A percentile compares a stretch with the other conserved stretches of the same genome.
phyloP scores from a whole-genome alignment of 2,888 invertebrate genomes.

The Sepiola atlantica region DNA sequence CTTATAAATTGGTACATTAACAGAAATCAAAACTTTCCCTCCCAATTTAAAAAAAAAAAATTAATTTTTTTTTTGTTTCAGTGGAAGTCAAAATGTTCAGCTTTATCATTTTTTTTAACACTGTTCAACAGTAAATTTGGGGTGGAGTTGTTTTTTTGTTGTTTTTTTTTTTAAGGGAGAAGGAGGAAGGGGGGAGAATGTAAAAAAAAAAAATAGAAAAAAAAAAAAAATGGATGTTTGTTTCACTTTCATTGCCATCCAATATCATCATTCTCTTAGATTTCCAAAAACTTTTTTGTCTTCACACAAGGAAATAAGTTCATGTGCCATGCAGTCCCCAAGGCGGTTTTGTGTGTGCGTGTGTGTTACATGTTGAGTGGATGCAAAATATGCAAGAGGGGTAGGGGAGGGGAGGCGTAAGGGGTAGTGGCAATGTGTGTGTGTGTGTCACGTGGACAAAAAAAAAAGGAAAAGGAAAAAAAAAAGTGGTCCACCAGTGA shows the following conservation, averaged over 20 bases:
- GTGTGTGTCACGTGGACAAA: background rate
- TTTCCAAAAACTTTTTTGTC: slow-evolving; percentile 32
- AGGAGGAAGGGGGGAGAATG: no score
- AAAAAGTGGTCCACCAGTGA: background rate
- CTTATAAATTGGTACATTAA: slow-evolving; percentile 32
- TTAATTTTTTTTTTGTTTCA: background rate
- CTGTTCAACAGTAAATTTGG: background rate
- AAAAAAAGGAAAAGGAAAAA: background rate
- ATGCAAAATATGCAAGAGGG: background rate
- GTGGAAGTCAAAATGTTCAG: background rate
- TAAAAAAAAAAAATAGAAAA: no score
- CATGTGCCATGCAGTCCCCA: slow-evolving; percentile 2
- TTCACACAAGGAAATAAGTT: slow-evolving; percentile 24
- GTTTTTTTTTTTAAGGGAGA: no score
- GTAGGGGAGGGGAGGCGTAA: background rate
- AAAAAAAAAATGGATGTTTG: background rate
- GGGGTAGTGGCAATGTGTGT: background rate
- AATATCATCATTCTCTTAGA: background rate
- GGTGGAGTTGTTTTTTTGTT: no score
- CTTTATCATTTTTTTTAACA: background rate
- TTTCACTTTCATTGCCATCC: background rate
- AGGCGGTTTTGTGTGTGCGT: background rate
- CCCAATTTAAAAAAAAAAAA: slow-evolving; percentile 10
- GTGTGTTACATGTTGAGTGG: background rate
- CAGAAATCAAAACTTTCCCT: slow-evolving; percentile 32